phyloP scores from a whole-genome alignment of 2,888 invertebrate species.

The Acanthopleura granulata region DNA sequence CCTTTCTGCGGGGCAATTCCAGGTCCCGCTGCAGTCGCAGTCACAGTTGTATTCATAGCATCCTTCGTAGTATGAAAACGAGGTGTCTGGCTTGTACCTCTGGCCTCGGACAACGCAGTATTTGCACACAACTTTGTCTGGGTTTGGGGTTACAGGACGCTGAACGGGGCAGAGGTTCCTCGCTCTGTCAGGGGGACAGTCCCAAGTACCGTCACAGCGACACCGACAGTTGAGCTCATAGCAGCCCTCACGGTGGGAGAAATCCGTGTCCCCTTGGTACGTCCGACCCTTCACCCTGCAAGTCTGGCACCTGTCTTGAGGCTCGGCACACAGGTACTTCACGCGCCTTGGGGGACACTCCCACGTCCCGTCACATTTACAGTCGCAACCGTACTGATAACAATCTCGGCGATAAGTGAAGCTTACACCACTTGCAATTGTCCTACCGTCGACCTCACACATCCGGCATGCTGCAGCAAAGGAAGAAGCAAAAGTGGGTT shows the following conservation, averaged over 20 bases:
- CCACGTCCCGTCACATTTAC: slow-evolving; percentile 47
- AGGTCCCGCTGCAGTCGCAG: slow-evolving; percentile 49
- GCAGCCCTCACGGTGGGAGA: slow-evolving; percentile 32
- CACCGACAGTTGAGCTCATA: slow-evolving; percentile 48
- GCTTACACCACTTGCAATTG: slow-evolving; percentile 34
- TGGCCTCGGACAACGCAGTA: slow-evolving; percentile 42
- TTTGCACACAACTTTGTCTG: slow-evolving; percentile 27
- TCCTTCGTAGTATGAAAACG: slow-evolving; percentile 43
- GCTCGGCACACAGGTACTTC: slow-evolving; percentile 30
- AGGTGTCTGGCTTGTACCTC: slow-evolving; percentile 36
- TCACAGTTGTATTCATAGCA: slow-evolving; percentile 48
- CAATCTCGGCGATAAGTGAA: slow-evolving; percentile 49
- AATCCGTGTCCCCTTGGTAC: slow-evolving; percentile 34
- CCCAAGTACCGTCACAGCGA: slow-evolving; percentile 52
- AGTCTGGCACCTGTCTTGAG: slow-evolving; percentile 35
- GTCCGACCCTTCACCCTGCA: slow-evolving; percentile 3
- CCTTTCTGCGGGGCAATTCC: slow-evolving; percentile 42
- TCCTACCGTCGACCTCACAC: slow-evolving; percentile 43
- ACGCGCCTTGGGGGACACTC: slow-evolving; percentile 42
- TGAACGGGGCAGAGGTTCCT: slow-evolving; percentile 31
- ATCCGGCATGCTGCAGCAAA: slow-evolving; percentile 31
- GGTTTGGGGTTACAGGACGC: background rate
- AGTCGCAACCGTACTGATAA: slow-evolving; percentile 43
- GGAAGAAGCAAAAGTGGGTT: too few species aligned
- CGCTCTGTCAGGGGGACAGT: slow-evolving; percentile 38